A percentile compares a stretch with the other conserved stretches of the same genome.
Conservation (phyloP, 2,113 vertebrate genomes). For the Antigone vipio region DNA sequence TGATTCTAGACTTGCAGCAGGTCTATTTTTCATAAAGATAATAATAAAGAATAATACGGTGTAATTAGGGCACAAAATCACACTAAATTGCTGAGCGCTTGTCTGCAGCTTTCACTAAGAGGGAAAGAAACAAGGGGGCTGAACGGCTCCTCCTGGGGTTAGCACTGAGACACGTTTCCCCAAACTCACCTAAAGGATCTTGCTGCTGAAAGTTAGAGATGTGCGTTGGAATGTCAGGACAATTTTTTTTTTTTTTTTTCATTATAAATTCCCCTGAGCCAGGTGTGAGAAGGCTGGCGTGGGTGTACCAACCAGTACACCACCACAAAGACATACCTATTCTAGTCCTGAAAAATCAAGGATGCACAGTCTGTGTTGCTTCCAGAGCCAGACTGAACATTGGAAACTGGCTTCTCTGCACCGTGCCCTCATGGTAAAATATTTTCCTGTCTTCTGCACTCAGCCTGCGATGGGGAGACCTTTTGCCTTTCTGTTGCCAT, state of each 20-base stretch:
- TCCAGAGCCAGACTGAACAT: background rate
- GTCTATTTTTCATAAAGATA: slow-evolving; percentile 37
- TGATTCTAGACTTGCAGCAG: slow-evolving; percentile 26
- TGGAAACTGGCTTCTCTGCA: background rate
- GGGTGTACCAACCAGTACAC: background rate
- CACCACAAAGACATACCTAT: background rate
- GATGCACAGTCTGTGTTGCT: background rate
- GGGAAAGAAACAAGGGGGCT: background rate
- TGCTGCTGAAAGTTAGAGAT: background rate
- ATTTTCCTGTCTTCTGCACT: background rate
- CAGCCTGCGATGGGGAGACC: background rate
- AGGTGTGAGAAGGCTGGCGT: background rate
- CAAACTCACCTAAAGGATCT: background rate
- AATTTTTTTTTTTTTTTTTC: background rate
- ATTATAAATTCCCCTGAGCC: background rate
- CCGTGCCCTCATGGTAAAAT: accelerated
- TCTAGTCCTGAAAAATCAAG: background rate
- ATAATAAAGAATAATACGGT: slow-evolving; percentile 3
- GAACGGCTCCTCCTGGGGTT: background rate
- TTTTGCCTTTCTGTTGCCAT: background rate
- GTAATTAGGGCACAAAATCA: slow-evolving; percentile 36
- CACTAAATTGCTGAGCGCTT: background rate
- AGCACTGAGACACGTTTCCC: background rate
- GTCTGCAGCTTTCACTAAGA: background rate
- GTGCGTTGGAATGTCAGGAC: background rate